Base-by-base conservation (phyloP, 2,888 invertebrate species). In the Plagiodera versicolora region DNA sequence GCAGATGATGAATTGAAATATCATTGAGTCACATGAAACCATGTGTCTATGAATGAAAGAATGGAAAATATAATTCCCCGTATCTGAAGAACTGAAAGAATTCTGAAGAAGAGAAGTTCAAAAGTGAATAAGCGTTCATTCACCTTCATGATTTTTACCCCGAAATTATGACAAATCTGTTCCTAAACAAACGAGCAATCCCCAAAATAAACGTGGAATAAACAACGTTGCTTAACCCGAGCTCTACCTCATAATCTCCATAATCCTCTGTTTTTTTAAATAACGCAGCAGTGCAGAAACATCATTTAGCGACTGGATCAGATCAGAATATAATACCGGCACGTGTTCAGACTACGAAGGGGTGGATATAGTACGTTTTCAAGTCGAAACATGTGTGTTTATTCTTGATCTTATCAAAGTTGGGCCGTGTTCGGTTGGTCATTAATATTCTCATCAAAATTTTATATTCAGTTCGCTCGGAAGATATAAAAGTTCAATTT, bases 341-440 rank as follows among this genome's bases (percentile, higher is more conserved):
- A 66, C 66, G 64, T 64, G 66, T 66, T 61, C 51, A 50, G 52
- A 47, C 60, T 60, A 61, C 19, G 53, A 58, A 54, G 58, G 66
- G 64, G 66, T 60, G 58, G 66, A 64, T 62, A 62, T 60, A 48
- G 62, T 62, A 62, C 56, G 24, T 54, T 60, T 62, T 50, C 58
- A 61, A 62, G 61, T 62, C 62, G 60, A 56, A 66, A 64, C 66
- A 66, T 64, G 62, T 66, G 66, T 61, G 61, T 61, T 61, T 60
- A 56, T 60, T 60, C 46, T 57, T 20, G 58, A 55, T 60, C 64
- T 65, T 60, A 61, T 59, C 52, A 20, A 56, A 49, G 59, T 48
- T 53, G 44, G 53, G 53, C n/a, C 45, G 44, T 44, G 45, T 50
- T 20, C 28, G 46, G 56, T 14, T 39, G 14, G 59, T 35, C 24